Base-by-base conservation (phyloP, 2,113 vertebrate genomes). In the Cebidichthys violaceus region DNA sequence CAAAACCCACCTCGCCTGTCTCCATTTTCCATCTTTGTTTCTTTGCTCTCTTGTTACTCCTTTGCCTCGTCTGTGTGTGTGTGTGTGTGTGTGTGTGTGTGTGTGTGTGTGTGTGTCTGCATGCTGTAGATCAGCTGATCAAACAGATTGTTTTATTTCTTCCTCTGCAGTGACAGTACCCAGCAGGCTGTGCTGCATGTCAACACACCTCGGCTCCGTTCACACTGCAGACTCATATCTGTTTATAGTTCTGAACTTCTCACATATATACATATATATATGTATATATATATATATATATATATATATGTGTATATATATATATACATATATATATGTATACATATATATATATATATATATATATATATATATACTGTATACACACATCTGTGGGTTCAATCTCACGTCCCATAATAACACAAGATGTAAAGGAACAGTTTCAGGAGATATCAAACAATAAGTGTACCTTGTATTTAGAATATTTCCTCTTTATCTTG, bases 161-260 rank as follows among this genome's bases (percentile, higher is more conserved):
- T 55, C 54, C 54, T 55, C 74, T 61, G 62, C 77, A 86, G 76
- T 81, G 35, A 59, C 18, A 43, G n/a, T 47, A 24, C 13, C 71
- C 79, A 77, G 55, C 75, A 74, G 79, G 76, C 33, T 5, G 47
- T 33, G 61, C 86, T 80, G 87, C 83, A 88, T 83, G 81, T 29
- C 18, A 7, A 60, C 74, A 54, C 61, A 37, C 22, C 22, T 54
- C 8, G 6, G 55, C 77, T 75, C 74, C 35, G 70, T 75, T 87
- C 82, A 67, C 82, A 55, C 82, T 61, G 74, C 24, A 61, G 35
- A 45, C 50, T 10, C 33, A 6, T 1, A 61, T 61, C 31, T 61
- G 22, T n/a, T n/a, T 11, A 39, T 37, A 6, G 61, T 39, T 37
- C n/a, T 5, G 4, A 62, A 22, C 43, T 24, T 70, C 62, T 64